Conservation (phyloP, 2,797 vertebrate species). For the Harpagifer antarcticus region DNA sequence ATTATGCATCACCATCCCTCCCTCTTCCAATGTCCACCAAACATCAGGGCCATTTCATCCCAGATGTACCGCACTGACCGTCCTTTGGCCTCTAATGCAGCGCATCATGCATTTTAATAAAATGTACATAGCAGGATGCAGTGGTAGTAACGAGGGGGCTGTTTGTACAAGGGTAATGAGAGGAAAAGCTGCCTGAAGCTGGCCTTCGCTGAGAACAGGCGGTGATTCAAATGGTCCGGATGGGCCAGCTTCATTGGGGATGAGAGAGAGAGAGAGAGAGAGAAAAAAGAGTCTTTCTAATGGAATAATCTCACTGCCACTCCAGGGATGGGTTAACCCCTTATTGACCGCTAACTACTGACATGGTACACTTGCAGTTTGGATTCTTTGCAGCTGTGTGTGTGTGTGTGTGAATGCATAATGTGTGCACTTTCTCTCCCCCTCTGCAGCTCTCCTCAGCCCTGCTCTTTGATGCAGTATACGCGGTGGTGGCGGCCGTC, state of each 20-base stretch:
- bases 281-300: constrained; percentile 66
- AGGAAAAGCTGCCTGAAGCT: constrained; percentile 57
- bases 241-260: constrained; percentile 72
- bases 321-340: constrained; percentile 74
- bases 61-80: constrained; percentile 16
- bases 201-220: constrained; percentile 54
- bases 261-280: constrained; percentile 45
- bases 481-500: constrained; percentile 93
- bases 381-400: constrained; percentile 35
- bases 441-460: constrained; percentile 92
- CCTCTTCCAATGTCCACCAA: constrained; percentile 34
- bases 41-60: constrained; percentile 43
- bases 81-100: constrained; percentile 20
- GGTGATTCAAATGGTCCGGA: constrained; percentile 77
- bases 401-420: constrained; percentile 39
- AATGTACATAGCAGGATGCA: constrained; percentile 60
- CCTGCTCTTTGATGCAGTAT: constrained; percentile 95
- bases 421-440: constrained; percentile 50
- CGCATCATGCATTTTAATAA: constrained; percentile 64
- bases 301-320: constrained; percentile 74
- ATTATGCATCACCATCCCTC: constrained; percentile 32
- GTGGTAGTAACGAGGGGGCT: constrained; percentile 37
- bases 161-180: constrained; percentile 67
- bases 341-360: constrained; percentile 52
- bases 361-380: constrained; percentile 44